phyloP scores from a whole-genome alignment of 37 sponge, comb jelly and placozoan genomes.

The Mnemiopsis leidyi region DNA sequence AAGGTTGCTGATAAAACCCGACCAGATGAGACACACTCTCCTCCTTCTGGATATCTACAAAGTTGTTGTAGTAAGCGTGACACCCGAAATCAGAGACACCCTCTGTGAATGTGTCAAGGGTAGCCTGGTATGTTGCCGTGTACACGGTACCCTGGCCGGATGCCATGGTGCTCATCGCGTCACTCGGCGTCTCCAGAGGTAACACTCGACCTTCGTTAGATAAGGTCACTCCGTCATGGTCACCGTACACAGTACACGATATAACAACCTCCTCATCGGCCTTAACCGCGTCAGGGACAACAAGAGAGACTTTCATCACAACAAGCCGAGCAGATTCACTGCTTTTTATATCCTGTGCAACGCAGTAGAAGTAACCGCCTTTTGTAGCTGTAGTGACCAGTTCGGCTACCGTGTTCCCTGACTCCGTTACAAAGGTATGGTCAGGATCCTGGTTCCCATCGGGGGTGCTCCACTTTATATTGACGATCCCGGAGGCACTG shows the following conservation, averaged over 20 bases:
- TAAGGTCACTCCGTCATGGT: conserved; percentile 19
- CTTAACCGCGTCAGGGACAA: neutral
- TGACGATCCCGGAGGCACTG: neutral
- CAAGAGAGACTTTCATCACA: neutral
- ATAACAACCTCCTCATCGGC: neutral
- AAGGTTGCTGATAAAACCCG: neutral
- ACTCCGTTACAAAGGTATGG: neutral
- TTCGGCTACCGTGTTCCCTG: neutral
- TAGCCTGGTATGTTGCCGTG: neutral
- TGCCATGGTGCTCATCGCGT: conserved; percentile 14
- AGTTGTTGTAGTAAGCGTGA: conserved; percentile 20
- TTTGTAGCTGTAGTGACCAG: neutral
- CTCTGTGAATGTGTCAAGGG: neutral
- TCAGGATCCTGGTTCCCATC: neutral
- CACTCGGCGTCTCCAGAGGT: neutral
- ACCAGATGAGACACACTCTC: neutral
- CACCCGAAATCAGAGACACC: neutral
- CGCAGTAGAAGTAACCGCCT: neutral
- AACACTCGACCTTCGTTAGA: neutral
- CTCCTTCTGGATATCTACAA: neutral
- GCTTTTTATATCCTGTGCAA: neutral
- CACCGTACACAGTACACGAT: neutral
- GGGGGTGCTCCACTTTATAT: neutral
- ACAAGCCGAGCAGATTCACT: neutral
- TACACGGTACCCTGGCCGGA: neutral